Evolutionary conservation across 2,888 invertebrate species (phyloP).

Genomic region (Dioctria rufipes): DNA sequence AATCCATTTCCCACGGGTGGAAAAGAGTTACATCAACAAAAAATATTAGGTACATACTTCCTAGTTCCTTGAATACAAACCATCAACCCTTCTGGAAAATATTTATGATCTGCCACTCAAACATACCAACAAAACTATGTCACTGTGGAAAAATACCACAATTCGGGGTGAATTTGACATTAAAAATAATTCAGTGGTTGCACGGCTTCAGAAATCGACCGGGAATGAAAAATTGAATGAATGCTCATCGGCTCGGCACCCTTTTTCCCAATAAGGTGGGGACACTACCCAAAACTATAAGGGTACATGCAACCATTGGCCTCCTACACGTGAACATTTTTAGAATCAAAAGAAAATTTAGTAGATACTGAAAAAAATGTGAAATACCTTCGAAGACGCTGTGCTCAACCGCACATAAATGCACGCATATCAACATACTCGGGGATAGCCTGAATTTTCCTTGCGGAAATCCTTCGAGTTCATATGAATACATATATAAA

Average conservation of each 20-base stretch:
- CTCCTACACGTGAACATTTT: background rate
- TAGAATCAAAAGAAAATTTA: slow-evolving; percentile 28
- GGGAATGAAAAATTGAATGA: slow-evolving; percentile 29
- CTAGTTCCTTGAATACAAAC: slow-evolving; percentile 11
- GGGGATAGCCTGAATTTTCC: background rate
- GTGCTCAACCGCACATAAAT: background rate
- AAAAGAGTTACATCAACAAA: slow-evolving; percentile 25
- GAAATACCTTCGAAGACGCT: slow-evolving; percentile 10
- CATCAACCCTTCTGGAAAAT: slow-evolving; percentile 35
- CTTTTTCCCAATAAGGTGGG: background rate
- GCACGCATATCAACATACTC: background rate
- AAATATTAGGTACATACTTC: background rate
- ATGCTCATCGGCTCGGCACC: slow-evolving; percentile 17
- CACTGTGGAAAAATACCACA: slow-evolving; percentile 26
- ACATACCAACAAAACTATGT: slow-evolving; percentile 28
- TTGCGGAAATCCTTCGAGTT: background rate
- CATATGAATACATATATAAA: background rate
- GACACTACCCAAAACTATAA: slow-evolving; percentile 19
- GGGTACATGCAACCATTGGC: background rate
- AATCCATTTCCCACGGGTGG: slow-evolving; percentile 38
- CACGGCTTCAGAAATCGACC: slow-evolving; percentile 1
- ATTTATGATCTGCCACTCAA: slow-evolving; percentile 43
- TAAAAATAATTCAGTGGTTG: slow-evolving; percentile 43
- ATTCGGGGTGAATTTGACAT: slow-evolving; percentile 28
- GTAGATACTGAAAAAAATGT: slow-evolving; percentile 19